Evolutionary conservation across 2,888 invertebrate genomes (phyloP), one percentile per base, ranked within the genome.

Genomic region (Coelinius sp.): DNA sequence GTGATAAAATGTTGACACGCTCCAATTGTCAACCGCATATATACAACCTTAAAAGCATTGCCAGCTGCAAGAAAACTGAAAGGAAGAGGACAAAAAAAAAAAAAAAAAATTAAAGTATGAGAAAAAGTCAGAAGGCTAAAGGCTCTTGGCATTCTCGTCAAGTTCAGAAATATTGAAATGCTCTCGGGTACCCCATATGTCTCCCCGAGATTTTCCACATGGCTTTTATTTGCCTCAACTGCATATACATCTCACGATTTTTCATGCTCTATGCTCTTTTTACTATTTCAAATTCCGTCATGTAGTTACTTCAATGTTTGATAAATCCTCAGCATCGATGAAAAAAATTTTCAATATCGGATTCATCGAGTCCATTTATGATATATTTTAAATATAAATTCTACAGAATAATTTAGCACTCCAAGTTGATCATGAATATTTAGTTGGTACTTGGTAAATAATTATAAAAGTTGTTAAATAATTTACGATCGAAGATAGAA

Each of bases 91-190:
- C 22, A 27, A 35, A 69, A 46, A 31, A 52, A 68, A 25, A 25
- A 59, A 17, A 66, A 63, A 59, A 59, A 53, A n/a, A 25, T 38
- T 25, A 65, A 63, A 53, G 53, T 46, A 53, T 22, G 63, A 52
- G 66, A 62, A 63, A n/a, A 70, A 59, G 35, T 69, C 63, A 63
- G 63, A 35, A 62, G 17, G 24, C 46, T 31, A 25, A 31, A 69
- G 63, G 59, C 35, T 63, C 63, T 53, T 67, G 77, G 74, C 74
- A 35, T 59, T 59, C 35, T 20, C 59, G 71, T 73, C 70, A 77
- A 78, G 80, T 80, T 81, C 78, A 82, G 82, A 83, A 84, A 85
- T 85, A 84, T 85, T 84, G 82, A 84, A 85, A 82, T 76, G 80
- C 77, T 75, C 66, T 44, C 31, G 56, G 52, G 53, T 25, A 38